These are phyloP conservation scores for Brachionus rubens DNA, from an alignment of 1,140 invertebrate species.

Conservation along the genomic window DNA sequence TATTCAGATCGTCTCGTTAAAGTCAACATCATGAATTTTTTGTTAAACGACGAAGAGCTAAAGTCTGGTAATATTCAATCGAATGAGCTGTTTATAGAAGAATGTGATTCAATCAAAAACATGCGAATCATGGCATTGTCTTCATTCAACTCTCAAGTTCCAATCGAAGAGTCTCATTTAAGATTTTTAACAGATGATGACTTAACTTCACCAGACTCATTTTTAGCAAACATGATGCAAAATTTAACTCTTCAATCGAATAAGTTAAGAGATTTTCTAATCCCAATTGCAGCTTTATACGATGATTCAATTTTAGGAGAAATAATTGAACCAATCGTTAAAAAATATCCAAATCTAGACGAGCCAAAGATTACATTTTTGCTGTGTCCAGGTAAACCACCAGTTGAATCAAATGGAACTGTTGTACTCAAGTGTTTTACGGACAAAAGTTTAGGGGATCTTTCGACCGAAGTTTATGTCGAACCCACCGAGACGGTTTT, in stretches of 20 bases:
- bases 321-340: constrained; percentile 3
- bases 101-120: constrained; percentile 24
- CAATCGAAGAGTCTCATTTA: constrained; percentile 13
- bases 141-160: neutral
- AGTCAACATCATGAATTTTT: constrained; percentile 23
- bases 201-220: neutral
- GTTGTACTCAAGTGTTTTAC: constrained; percentile 1
- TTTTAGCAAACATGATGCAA: neutral
- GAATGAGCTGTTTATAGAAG: constrained; percentile 10
- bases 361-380: constrained; percentile 8
- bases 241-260: neutral
- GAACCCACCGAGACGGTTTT: neutral
- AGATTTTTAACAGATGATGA: neutral
- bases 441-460: neutral
- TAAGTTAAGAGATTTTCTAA: constrained; percentile 11
- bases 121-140: constrained; percentile 5
- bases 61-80: neutral
- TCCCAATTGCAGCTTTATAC: neutral
- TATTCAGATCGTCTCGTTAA: constrained; percentile 2
- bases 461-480: neutral
- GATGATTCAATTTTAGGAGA: neutral
- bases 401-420: neutral
- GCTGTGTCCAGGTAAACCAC: neutral
- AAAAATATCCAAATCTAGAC: neutral
- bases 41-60: neutral